Conservation (phyloP, 2,797 vertebrate genomes). For the Heterohyrax brucei region DNA sequence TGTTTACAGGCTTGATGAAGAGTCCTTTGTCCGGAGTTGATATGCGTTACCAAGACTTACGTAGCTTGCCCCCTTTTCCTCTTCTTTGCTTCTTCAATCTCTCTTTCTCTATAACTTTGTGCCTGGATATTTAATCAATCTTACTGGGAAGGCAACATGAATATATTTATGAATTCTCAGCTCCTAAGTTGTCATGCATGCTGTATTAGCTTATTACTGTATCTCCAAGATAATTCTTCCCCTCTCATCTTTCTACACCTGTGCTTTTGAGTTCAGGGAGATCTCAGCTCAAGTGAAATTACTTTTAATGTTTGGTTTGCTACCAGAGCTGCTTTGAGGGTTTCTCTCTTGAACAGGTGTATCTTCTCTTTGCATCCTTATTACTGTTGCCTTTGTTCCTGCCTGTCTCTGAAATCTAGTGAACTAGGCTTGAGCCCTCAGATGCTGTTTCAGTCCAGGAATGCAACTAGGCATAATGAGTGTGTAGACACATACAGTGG, state of each 20-base stretch:
- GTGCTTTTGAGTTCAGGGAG: constrained; percentile 86
- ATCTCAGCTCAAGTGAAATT: constrained; percentile 83
- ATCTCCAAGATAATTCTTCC: constrained; percentile 84
- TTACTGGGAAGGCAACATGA: constrained; percentile 87
- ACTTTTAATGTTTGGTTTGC: constrained; percentile 83
- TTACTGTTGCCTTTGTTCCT: constrained; percentile 79
- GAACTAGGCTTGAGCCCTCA: constrained; percentile 69
- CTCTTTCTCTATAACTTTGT: constrained; percentile 76
- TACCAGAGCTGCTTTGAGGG: constrained; percentile 79
- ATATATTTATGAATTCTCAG: constrained; percentile 89
- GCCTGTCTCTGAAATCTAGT: constrained; percentile 63
- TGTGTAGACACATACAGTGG: neutral
- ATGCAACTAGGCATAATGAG: constrained; percentile 73
- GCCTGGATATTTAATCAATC: constrained; percentile 88
- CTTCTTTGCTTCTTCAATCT: constrained; percentile 69
- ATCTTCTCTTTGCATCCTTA: constrained; percentile 70
- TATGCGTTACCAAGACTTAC: constrained; percentile 85
- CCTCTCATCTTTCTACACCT: constrained; percentile 84
- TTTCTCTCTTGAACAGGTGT: constrained; percentile 79
- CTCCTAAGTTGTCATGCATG: constrained; percentile 81
- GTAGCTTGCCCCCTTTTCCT: constrained; percentile 68
- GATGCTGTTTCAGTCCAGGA: constrained; percentile 58
- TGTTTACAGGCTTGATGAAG: constrained; percentile 87
- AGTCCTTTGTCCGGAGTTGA: constrained; percentile 87
- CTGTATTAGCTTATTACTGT: constrained; percentile 88